phyloP scores from a whole-genome alignment of 2,888 invertebrate genomes.

The Lochmaea capreae region DNA sequence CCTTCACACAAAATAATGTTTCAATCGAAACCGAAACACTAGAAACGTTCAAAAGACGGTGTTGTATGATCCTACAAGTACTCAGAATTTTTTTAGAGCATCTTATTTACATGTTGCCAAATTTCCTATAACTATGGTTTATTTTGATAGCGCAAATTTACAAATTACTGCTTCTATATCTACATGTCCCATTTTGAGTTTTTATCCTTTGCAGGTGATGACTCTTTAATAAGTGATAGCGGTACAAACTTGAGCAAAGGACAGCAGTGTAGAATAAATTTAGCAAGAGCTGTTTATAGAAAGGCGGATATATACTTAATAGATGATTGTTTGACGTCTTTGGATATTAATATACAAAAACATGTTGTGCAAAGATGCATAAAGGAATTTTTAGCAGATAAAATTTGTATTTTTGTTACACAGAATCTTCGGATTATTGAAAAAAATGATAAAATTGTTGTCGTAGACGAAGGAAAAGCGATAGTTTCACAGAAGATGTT shows the following conservation, averaged over 20 bases:
- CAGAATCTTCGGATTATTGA: conserved; percentile 45
- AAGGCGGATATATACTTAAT: conserved; percentile 81
- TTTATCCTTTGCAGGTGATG: conserved; percentile 69
- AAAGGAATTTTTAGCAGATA: conserved; percentile 48
- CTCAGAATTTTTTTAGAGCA: too few relatives aligned
- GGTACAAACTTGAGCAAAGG: conserved; percentile 84
- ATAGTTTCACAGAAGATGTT: conserved; percentile 28
- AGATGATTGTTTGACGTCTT: conserved; percentile 84
- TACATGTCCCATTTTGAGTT: neutral
- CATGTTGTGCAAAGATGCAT: conserved; percentile 75
- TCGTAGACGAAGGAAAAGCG: conserved; percentile 45
- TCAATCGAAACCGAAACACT: too few relatives aligned
- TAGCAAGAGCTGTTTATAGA: conserved; percentile 80
- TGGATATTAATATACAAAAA: conserved; percentile 79
- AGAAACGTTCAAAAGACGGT: too few relatives aligned
- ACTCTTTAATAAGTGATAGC: conserved; percentile 81
- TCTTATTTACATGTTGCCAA: neutral
- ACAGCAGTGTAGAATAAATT: conserved; percentile 81
- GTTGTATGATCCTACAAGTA: too few relatives aligned
- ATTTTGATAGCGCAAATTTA: too few relatives aligned
- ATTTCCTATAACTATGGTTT: too few relatives aligned
- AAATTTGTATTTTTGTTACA: conserved; percentile 50
- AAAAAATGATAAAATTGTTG: conserved; percentile 43
- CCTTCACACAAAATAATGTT: too few relatives aligned
- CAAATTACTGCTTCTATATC: neutral